phyloP scores from a whole-genome alignment of 2,888 invertebrate species.

The Drosophila kanekoi region DNA sequence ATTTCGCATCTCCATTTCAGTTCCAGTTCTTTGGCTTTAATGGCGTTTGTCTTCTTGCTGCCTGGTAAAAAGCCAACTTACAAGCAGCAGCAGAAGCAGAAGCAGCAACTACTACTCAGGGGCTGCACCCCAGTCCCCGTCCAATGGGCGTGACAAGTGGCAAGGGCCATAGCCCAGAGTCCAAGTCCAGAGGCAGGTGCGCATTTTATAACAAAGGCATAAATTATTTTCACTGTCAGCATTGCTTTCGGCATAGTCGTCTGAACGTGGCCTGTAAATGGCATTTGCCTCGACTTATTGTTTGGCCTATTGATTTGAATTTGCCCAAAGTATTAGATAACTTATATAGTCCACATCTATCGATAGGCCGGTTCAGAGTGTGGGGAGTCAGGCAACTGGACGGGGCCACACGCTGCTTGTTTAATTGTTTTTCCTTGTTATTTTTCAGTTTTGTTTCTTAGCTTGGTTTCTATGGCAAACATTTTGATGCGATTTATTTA shows the following conservation, averaged over 20 bases:
- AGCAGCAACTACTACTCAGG: constrained; percentile 37
- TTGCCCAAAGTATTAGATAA: constrained; percentile 68
- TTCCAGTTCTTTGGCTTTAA: constrained; percentile 65
- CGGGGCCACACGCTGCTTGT: constrained; percentile 10
- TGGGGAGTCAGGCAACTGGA: background rate
- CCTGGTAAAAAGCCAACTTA: constrained; percentile 65
- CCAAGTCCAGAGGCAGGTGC: constrained; percentile 61
- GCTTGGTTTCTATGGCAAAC: constrained; percentile 42
- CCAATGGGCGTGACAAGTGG: constrained; percentile 49
- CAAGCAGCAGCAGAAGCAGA: constrained; percentile 11
- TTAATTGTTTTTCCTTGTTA: constrained; percentile 54
- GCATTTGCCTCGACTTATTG: constrained; percentile 69
- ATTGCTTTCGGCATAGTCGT: constrained; percentile 63
- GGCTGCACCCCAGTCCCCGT: constrained; percentile 43
- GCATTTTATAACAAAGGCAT: constrained; percentile 77
- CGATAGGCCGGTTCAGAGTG: background rate
- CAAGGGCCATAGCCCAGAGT: constrained; percentile 26
- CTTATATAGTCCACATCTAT: constrained; percentile 40
- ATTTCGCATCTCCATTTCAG: constrained; percentile 36
- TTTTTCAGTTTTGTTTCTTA: background rate
- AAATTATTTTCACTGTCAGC: constrained; percentile 82
- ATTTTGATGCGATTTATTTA: constrained; percentile 32
- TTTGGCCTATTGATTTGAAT: constrained; percentile 78
- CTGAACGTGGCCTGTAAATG: constrained; percentile 53
- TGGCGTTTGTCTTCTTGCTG: constrained; percentile 60